Evolutionary conservation across 2,113 vertebrate genomes (phyloP).

Genomic region (Hyperoodon ampullatus): DNA sequence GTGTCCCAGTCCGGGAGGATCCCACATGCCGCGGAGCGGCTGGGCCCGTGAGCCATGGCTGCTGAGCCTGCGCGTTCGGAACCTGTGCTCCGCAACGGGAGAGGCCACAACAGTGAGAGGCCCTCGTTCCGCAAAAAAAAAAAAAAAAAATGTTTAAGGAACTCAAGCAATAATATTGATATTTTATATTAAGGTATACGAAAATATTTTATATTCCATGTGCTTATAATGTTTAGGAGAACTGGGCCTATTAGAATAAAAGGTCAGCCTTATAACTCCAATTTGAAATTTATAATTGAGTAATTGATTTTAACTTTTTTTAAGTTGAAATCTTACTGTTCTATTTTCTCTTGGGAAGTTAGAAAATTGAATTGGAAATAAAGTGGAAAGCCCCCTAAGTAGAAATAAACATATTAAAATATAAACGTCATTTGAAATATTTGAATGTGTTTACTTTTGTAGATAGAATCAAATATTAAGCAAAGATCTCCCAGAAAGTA

Average conservation of each 20-base stretch:
- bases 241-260: background rate
- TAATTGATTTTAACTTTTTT: background rate
- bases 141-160: background rate
- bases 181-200: background rate
- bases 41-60: no score
- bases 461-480: background rate
- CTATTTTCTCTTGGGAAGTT: background rate
- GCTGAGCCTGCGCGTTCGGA: no score
- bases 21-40: no score
- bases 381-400: background rate
- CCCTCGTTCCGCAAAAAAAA: no score
- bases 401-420: slow-evolving; percentile 6
- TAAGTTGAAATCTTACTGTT: background rate
- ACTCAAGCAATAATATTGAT: background rate
- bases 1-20: no score
- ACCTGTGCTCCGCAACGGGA: no score
- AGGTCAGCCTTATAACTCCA: background rate
- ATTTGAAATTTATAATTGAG: background rate
- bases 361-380: background rate
- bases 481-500: background rate
- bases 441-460: background rate
- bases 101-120: no score
- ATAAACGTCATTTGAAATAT: background rate
- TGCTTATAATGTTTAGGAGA: background rate
- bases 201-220: background rate